Percentiles rank a stretch among this genome's conserved stretches.
These are phyloP conservation scores for Colletes latitarsis DNA, from an alignment of 1,140 invertebrate species.

Conservation along the genomic window DNA sequence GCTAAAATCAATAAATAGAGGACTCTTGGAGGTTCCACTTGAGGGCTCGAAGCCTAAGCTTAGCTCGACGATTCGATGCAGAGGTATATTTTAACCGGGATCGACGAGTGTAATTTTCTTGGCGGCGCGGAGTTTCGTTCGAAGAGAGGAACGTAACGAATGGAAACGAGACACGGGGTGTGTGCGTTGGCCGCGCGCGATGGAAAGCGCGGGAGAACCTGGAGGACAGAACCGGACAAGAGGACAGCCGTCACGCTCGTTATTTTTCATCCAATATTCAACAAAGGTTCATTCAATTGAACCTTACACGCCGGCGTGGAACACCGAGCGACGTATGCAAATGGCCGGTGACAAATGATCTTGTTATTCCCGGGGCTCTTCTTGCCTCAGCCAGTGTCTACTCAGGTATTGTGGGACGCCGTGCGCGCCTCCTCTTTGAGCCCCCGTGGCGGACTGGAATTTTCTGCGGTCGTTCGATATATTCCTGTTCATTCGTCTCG, in stretches of 20 bases:
- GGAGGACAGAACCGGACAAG: conserved; percentile 50
- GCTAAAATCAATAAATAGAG: no score
- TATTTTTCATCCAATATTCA: conserved; percentile 78
- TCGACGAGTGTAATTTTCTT: no score
- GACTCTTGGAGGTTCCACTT: no score
- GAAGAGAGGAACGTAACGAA: no score
- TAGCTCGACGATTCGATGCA: no score
- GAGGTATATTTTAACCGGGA: no score
- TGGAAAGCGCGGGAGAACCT: conserved; percentile 39
- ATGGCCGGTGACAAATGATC: conserved; percentile 79
- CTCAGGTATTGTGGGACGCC: conserved; percentile 55
- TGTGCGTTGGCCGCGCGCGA: background rate
- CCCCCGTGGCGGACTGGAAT: conserved; percentile 36
- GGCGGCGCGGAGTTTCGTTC: no score
- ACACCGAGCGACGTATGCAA: conserved; percentile 76
- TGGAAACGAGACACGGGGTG: background rate
- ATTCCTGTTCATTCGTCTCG: conserved; percentile 48
- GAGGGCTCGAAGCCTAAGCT: no score
- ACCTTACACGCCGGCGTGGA: conserved; percentile 70
- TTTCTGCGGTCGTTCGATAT: conserved; percentile 54
- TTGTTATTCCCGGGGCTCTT: conserved; percentile 74
- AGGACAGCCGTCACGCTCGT: conserved; percentile 66
- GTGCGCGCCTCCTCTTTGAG: conserved; percentile 46
- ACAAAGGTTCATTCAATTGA: conserved; percentile 76
- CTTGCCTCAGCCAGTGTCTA: conserved; percentile 41